A percentile compares a stretch with the other conserved stretches of the same genome.
phyloP scores from a whole-genome alignment of 2,113 vertebrate genomes.

The Sebastes fasciatus region DNA sequence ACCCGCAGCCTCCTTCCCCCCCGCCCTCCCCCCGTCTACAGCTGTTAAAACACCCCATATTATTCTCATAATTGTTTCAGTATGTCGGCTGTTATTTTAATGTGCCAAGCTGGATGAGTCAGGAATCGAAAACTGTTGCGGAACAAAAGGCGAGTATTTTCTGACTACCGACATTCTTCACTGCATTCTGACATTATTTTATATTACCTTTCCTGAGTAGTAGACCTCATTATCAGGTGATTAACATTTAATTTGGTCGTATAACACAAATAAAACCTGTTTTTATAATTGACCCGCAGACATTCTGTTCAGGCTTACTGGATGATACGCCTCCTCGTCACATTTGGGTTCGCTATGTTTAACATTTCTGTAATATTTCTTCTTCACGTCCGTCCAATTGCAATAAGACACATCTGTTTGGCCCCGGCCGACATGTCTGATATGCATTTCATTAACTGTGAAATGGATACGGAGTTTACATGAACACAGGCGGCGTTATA shows the following conservation, averaged over 20 bases:
- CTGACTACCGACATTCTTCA: constrained; percentile 73
- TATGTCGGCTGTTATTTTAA: constrained; percentile 75
- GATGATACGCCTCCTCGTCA: constrained; percentile 30
- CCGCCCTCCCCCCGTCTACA: constrained; percentile 61
- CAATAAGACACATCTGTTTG: constrained; percentile 44
- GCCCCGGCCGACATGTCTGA: constrained; percentile 16
- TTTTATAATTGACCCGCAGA: neutral
- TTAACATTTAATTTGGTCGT: constrained; percentile 32
- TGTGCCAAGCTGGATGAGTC: constrained; percentile 70
- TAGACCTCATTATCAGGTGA: constrained; percentile 42
- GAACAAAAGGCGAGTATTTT: constrained; percentile 60
- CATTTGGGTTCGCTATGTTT: constrained; percentile 28
- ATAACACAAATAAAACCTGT: constrained; percentile 44
- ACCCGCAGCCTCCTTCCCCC: constrained; percentile 32
- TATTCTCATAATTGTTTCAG: constrained; percentile 77
- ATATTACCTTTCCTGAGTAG: constrained; percentile 4
- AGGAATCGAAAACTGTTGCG: constrained; percentile 53
- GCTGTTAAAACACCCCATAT: constrained; percentile 80
- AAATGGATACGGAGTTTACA: constrained; percentile 33
- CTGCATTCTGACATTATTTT: constrained; percentile 22
- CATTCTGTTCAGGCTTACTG: constrained; percentile 21
- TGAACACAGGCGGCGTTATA: constrained; percentile 1
- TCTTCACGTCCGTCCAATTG: constrained; percentile 22
- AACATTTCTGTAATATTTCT: constrained; percentile 46
- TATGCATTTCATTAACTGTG: constrained; percentile 38